Conservation (phyloP, 2,888 invertebrate species). For the Hypomecis atomaria region DNA sequence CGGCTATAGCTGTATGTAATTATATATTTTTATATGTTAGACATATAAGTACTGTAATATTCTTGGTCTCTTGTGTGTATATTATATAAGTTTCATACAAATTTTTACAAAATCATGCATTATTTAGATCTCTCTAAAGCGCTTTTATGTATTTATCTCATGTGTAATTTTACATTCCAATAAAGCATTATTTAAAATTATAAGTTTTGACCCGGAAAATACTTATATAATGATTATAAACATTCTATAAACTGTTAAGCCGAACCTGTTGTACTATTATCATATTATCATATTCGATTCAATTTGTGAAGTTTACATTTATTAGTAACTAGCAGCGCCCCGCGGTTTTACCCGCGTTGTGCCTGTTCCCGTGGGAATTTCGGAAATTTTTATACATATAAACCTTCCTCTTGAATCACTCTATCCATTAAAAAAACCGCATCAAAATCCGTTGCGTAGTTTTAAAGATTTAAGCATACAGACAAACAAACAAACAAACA, state of each 20-base stretch:
- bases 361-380: too few species aligned
- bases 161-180: conserved; percentile 79
- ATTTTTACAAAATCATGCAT: conserved; percentile 25
- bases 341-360: too few species aligned
- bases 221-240: conserved; percentile 2
- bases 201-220: conserved; percentile 52
- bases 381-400: too few species aligned
- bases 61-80: conserved; percentile 54
- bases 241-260: neutral
- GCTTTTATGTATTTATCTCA: conserved; percentile 69
- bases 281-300: too few species aligned
- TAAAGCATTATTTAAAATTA: conserved; percentile 57
- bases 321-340: too few species aligned
- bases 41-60: conserved; percentile 50
- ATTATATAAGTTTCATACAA: conserved; percentile 28
- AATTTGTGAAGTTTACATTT: too few species aligned
- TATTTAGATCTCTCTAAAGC: conserved; percentile 70
- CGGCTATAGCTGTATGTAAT: conserved; percentile 70
- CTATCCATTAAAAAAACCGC: too few species aligned
- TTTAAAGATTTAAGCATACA: too few species aligned
- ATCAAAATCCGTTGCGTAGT: too few species aligned
- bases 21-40: conserved; percentile 60
- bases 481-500: too few species aligned
- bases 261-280: neutral
- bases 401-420: too few species aligned